A percentile compares a stretch with the other conserved stretches of the same genome.
phyloP scores from a whole-genome alignment of 2,888 invertebrate genomes.

The Electrophaes corylata region DNA sequence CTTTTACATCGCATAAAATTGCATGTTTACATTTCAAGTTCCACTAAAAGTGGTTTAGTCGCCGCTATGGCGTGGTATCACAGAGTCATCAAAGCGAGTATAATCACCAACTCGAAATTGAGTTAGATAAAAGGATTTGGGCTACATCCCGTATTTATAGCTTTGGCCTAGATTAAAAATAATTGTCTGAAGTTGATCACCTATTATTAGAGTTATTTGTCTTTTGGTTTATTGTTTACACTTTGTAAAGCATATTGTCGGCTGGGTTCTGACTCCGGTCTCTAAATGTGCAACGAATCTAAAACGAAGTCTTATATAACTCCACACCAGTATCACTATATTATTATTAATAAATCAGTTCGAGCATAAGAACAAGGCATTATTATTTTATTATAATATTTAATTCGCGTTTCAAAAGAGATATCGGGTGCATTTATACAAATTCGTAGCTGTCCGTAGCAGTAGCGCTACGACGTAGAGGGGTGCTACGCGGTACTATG shows the following conservation, averaged over 20 bases:
- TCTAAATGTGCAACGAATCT: too few species aligned
- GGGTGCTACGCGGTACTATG: slow-evolving; percentile 14
- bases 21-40: neutral
- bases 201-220: neutral
- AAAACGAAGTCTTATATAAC: too few species aligned
- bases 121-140: slow-evolving; percentile 56
- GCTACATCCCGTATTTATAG: slow-evolving; percentile 53
- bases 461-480: slow-evolving; percentile 22
- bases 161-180: slow-evolving; percentile 26
- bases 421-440: slow-evolving; percentile 13
- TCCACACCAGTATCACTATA: too few species aligned
- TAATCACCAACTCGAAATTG: slow-evolving; percentile 35
- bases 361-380: neutral
- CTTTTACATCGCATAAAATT: too few species aligned
- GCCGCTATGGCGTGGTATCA: neutral
- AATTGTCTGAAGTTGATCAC: slow-evolving; percentile 4
- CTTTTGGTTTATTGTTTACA: neutral
- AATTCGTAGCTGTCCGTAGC: slow-evolving; percentile 30
- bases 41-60: neutral
- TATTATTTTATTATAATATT: slow-evolving; percentile 1
- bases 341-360: too few species aligned
- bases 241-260: too few species aligned
- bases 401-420: slow-evolving; percentile 10
- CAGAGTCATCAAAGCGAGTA: slow-evolving; percentile 4
- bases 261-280: too few species aligned